These are phyloP conservation scores for Dermochelys coriacea DNA, from an alignment of 2,797 vertebrate genomes.

Conservation along the genomic window DNA sequence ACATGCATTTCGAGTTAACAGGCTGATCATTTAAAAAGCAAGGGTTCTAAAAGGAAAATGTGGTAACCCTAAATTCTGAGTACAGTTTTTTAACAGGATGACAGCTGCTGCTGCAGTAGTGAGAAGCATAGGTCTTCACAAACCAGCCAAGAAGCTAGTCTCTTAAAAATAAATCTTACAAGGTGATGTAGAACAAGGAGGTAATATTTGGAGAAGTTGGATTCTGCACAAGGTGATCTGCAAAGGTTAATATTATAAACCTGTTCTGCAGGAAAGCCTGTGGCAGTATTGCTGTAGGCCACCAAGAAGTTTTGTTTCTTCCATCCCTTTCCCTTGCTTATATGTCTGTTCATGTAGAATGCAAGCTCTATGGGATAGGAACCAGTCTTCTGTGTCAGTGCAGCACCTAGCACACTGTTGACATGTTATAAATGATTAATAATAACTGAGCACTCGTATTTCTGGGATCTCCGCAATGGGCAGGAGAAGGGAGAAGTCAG, in stretches of 20 bases:
- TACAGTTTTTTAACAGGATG: not conserved
- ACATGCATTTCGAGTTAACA: not conserved
- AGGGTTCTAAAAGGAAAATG: not conserved
- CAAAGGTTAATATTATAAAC: not conserved
- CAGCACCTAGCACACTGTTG: not conserved
- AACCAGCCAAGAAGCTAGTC: not conserved
- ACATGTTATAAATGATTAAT: not conserved
- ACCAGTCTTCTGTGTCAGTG: not conserved
- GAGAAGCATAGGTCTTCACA: not conserved
- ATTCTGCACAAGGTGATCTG: not conserved
- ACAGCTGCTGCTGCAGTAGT: not conserved
- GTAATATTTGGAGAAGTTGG: not conserved
- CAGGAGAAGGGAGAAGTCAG: not conserved
- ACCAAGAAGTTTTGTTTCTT: not conserved
- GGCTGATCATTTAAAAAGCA: not conserved
- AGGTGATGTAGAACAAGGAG: not conserved
- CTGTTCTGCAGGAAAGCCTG: accelerated
- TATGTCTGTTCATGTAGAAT: not conserved
- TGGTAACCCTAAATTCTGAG: not conserved
- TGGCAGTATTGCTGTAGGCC: not conserved
- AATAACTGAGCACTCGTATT: not conserved
- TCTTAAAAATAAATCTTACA: not conserved
- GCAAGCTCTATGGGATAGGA: not conserved
- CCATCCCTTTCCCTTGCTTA: not conserved
- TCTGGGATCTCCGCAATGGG: not conserved